Evolutionary conservation across 2,113 vertebrate species (phyloP).

Genomic region (human (Homo sapiens)): GRCh38 chr9:75071001-75071500

Average conservation of each 20-base stretch:
- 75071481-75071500: neutral
- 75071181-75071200: neutral
- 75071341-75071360: neutral
- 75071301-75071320: neutral
- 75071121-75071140: neutral
- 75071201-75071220: neutral
- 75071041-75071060: neutral
- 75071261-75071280: neutral
- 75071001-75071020: neutral
- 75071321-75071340: neutral
- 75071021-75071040: conserved; percentile 1
- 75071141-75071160: neutral
- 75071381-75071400: neutral
- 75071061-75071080: neutral
- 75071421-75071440: neutral
- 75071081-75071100: neutral
- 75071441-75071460: neutral
- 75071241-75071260: neutral
- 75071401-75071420: neutral
- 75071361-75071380: neutral
- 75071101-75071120: neutral
- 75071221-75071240: neutral
- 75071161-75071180: neutral
- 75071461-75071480: neutral
- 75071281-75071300: neutral